phyloP scores from a whole-genome alignment of 2,888 invertebrate species.

The Luperina testacea region DNA sequence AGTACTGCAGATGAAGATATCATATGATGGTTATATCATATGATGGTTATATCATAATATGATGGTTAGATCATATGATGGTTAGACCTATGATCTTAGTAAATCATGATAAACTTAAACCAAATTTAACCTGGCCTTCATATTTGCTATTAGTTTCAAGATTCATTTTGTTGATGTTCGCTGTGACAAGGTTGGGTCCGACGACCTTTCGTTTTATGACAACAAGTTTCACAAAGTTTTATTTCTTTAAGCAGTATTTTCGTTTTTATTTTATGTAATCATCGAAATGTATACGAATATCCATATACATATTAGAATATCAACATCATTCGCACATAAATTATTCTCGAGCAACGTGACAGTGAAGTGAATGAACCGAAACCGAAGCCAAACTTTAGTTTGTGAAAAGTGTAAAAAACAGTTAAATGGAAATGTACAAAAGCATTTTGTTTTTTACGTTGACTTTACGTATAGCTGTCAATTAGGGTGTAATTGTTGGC shows the following conservation, averaged over 20 bases:
- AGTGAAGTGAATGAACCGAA: conserved; percentile 43
- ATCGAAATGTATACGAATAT: conserved; percentile 28
- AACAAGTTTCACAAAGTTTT: conserved; percentile 36
- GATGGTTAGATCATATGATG: too few species aligned
- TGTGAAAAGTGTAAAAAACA: conserved; percentile 33
- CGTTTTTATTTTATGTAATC: conserved; percentile 41
- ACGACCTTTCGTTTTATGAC: conserved; percentile 49
- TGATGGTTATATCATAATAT: too few species aligned
- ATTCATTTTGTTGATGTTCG: conserved; percentile 35
- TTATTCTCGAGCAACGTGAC: conserved; percentile 33
- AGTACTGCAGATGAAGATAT: conserved; percentile 36
- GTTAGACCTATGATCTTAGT: conserved; percentile 32
- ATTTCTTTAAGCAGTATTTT: conserved; percentile 36
- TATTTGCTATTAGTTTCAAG: conserved; percentile 33
- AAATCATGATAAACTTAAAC: conserved; percentile 34
- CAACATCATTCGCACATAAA: conserved; percentile 50
- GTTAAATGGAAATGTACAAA: conserved; percentile 43
- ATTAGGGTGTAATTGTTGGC: conserved; percentile 57
- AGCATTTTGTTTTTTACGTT: conserved; percentile 44
- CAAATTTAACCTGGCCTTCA: conserved; percentile 39
- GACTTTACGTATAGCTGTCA: conserved; percentile 53
- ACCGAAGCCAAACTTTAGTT: conserved; percentile 26
- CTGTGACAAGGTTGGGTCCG: conserved; percentile 49
- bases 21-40: neutral
- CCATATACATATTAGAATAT: conserved; percentile 46